Percentiles rank a stretch among this genome's conserved stretches.
Evolutionary conservation across 2,888 invertebrate genomes (phyloP).

Genomic region (Ypsolopha sequella): DNA sequence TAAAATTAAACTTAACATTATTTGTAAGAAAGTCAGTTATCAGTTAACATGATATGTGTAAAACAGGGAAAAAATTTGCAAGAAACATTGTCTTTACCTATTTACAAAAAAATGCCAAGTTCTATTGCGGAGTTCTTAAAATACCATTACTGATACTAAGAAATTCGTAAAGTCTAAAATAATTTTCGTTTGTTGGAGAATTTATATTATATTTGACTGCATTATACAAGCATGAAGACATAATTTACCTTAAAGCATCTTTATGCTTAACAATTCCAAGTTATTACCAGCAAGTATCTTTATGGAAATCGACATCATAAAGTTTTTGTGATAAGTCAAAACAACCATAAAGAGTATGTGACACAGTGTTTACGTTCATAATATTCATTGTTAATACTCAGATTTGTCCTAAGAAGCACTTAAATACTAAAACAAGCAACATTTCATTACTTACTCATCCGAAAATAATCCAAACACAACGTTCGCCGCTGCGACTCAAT

Average conservation of each 20-base stretch:
- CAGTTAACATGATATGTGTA: too few species aligned
- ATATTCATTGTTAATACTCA: conserved; percentile 26
- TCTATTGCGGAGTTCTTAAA: too few species aligned
- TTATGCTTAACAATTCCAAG: neutral
- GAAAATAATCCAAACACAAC: conserved; percentile 59
- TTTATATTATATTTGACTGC: too few species aligned
- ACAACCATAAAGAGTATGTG: conserved; percentile 27
- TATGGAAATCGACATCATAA: conserved; percentile 28
- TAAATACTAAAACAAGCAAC: conserved; percentile 30
- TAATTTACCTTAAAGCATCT: neutral
- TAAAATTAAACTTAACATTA: too few species aligned
- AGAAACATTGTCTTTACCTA: too few species aligned
- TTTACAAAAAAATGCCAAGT: too few species aligned
- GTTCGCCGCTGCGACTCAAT: conserved; percentile 37
- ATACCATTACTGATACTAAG: too few species aligned
- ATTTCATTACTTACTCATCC: conserved; percentile 53
- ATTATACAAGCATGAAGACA: too few species aligned
- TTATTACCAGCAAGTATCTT: conserved; percentile 10
- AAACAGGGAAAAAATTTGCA: too few species aligned
- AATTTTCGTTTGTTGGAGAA: too few species aligned
- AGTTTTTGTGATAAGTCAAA: conserved; percentile 26
- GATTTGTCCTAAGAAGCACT: conserved; percentile 27
- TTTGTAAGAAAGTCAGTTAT: too few species aligned
- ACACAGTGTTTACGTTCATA: conserved; percentile 27
- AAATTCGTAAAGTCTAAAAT: too few species aligned